These are phyloP conservation scores for Brenthis hecate DNA, from an alignment of 2,888 invertebrate genomes.

Conservation along the genomic window DNA sequence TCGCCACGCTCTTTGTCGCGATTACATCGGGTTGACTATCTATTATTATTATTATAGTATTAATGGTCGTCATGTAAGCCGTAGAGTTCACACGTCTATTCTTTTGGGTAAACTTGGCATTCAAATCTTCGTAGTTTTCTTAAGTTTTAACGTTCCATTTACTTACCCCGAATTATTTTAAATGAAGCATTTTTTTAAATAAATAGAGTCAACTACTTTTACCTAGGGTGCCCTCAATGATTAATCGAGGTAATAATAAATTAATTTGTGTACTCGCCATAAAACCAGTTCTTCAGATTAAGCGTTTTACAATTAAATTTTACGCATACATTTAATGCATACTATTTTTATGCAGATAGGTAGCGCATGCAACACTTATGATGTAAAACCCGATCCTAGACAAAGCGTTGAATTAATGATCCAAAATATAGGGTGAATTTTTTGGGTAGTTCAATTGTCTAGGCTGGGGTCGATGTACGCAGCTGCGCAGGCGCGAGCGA, in stretches of 20 bases:
- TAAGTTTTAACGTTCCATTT: not conserved
- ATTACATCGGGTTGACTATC: conserved; percentile 36
- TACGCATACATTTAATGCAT: conserved; percentile 55
- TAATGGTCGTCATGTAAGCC: conserved; percentile 32
- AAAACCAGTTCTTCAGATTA: conserved; percentile 27
- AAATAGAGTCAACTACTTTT: too few species aligned
- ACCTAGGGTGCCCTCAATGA: not conserved
- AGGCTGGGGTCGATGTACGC: conserved; percentile 68
- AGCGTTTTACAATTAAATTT: conserved; percentile 12
- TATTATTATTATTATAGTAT: conserved; percentile 40
- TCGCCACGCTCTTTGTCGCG: conserved; percentile 38
- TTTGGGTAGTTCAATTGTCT: conserved; percentile 54
- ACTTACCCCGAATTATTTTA: too few species aligned
- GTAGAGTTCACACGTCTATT: conserved; percentile 10
- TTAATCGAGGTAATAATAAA: conserved; percentile 9
- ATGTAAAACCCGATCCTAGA: conserved; percentile 62
- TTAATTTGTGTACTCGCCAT: conserved; percentile 17
- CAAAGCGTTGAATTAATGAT: conserved; percentile 74
- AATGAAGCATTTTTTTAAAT: too few species aligned
- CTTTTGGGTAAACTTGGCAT: not conserved
- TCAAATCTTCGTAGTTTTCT: not conserved
- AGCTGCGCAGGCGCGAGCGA: conserved; percentile 75
- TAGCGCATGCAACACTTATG: conserved; percentile 56
- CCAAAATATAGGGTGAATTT: conserved; percentile 68
- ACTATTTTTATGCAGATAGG: conserved; percentile 65